Conservation (phyloP, 2,888 invertebrate species). For the Coelogynopora nodosa region DNA sequence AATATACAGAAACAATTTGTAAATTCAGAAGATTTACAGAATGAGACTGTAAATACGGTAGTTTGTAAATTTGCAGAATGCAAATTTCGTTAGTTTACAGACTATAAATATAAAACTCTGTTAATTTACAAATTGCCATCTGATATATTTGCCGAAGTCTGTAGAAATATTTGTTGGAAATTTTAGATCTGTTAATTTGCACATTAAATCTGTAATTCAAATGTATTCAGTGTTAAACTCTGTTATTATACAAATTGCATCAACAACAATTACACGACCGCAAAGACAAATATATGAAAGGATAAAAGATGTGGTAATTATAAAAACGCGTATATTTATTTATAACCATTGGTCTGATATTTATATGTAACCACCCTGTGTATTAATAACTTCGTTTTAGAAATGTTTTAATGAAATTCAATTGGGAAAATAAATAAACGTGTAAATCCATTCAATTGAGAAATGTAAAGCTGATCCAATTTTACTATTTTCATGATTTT, state of each 20-base stretch:
- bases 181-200: neutral
- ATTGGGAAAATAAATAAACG: neutral
- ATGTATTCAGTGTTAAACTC: neutral
- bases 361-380: neutral
- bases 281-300: neutral
- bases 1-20: neutral
- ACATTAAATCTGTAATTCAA: neutral
- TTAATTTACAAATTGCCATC: neutral
- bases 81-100: neutral
- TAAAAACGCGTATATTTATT: neutral
- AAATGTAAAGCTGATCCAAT: neutral
- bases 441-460: neutral
- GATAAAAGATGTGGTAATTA: neutral
- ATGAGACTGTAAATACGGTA: neutral
- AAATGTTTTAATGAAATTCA: neutral
- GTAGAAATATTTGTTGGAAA: neutral
- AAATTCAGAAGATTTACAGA: neutral
- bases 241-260: neutral
- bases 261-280: neutral
- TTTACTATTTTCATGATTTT: neutral
- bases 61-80: neutral
- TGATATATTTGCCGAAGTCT: neutral
- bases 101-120: neutral
- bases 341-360: neutral
- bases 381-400: neutral